Percentiles rank a stretch among this genome's conserved stretches.
phyloP scores from a whole-genome alignment of 2,797 vertebrate genomes.

The Remorina albescens region DNA sequence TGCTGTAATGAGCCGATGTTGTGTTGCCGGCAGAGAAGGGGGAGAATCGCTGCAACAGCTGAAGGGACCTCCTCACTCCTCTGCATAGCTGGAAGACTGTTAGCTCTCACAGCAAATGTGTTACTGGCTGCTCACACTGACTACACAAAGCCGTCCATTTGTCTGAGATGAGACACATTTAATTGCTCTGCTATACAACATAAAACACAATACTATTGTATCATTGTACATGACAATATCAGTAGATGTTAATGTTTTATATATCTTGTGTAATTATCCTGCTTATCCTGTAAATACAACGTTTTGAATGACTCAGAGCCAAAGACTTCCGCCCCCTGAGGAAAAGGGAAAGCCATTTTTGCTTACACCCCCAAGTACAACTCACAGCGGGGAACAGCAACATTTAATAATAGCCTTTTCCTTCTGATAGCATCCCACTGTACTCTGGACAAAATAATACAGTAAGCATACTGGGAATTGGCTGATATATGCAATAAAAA shows the following conservation, averaged over 20 bases:
- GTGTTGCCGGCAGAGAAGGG: conserved; percentile 47
- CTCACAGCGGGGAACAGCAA: conserved; percentile 31
- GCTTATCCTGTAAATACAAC: conserved; percentile 9
- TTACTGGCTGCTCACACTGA: conserved; percentile 41
- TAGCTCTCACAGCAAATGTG: conserved; percentile 41
- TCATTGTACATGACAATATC: not conserved
- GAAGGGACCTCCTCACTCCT: conserved; percentile 65
- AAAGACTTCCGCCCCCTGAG: not conserved
- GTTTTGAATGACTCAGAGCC: conserved; percentile 22
- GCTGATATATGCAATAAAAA: not conserved
- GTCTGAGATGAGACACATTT: conserved; percentile 10
- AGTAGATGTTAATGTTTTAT: not conserved
- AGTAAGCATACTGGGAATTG: not conserved
- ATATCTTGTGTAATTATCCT: not conserved
- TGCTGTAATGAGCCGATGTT: conserved; percentile 56
- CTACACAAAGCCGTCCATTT: conserved; percentile 24
- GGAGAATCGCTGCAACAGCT: conserved; percentile 58
- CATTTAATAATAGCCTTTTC: conserved; percentile 32
- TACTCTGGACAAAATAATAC: conserved; percentile 6
- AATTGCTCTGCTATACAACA: not conserved
- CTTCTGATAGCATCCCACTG: conserved; percentile 12
- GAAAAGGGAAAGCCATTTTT: conserved; percentile 5
- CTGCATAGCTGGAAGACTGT: conserved; percentile 64
- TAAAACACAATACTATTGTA: not conserved
- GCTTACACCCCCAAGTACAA: conserved; percentile 24